Conservation (phyloP, 2,113 vertebrate genomes). For the Coturnix japonica region DNA sequence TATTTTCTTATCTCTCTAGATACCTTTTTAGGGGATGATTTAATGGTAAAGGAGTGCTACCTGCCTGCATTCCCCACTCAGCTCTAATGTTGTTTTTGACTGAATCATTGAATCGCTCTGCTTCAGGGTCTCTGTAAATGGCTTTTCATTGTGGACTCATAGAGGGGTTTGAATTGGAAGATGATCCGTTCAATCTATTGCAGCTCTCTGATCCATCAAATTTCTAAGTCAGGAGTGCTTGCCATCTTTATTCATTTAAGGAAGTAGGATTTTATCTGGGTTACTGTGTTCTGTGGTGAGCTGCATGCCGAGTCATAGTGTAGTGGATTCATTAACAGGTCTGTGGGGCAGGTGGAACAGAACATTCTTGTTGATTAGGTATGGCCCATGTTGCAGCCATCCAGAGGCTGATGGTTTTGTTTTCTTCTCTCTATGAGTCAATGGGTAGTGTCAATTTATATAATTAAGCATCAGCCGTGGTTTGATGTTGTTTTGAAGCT, state of each 20-base stretch:
- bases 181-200: background rate
- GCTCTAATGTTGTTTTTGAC: background rate
- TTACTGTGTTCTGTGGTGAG: background rate
- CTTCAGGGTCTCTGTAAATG: background rate
- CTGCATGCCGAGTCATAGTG: background rate
- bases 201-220: background rate
- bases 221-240: background rate
- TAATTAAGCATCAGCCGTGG: background rate
- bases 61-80: background rate
- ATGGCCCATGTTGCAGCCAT: background rate
- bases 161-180: no score
- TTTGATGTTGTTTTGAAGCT: slow-evolving; percentile 10
- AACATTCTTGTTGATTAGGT: background rate
- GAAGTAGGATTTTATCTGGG: background rate
- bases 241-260: background rate
- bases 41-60: background rate
- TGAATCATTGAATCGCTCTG: background rate
- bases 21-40: background rate
- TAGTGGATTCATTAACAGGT: background rate
- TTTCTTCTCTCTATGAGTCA: slow-evolving; percentile 8
- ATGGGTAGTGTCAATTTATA: background rate
- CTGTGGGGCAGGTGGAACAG: background rate
- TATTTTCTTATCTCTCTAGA: background rate
- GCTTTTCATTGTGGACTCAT: background rate
- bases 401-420: background rate